Base-by-base conservation (phyloP, 2,888 invertebrate species). In the Tipula vernalis region DNA sequence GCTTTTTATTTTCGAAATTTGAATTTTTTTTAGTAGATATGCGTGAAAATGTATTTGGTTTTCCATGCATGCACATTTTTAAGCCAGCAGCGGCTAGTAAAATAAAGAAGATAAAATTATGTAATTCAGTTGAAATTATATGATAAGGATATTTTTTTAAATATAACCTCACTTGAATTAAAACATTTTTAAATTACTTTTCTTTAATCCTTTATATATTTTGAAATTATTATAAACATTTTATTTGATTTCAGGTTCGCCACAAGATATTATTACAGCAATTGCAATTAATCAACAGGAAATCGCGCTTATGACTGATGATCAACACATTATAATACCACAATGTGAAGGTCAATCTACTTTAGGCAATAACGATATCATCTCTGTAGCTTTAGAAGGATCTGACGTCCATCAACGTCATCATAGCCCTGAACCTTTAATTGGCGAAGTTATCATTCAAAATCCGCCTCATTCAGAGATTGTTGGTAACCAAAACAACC, bases 381-480 rank as follows among this genome's bases (percentile, higher is more conserved):
- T 96, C 84, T 95, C 96, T 15, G 95, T 95, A 12, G 96, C 96
- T 15, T 91, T 96, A 84, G 96, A 96, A 0, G 95, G 95, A 89
- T 95, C 95, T 28, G 95, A 96, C 90, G 94, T 94, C 84, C 95
- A 95, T 89, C 88, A 90, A 88, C 86, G 89, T 84, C 95, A 95
- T 89, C 88, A 90, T 88, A 86, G 89, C 88, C 88, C 89, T 90
- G 85, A n/a, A n/a, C 42, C 86, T 0, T 41, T 87, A 18, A 88
- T 88, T 84, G 88, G 87, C 8, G 87, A 88, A 87, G 87, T 88
- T 6, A 85, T 88, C 36, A 86, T 87, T 5, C 87, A 88, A 71
- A 86, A 87, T 36, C 86, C 87, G 8, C 87, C 88, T 42, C 88
- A 87, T 83, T 87, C 87, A 86, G 88, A 87, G 36, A 86, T 87